A percentile compares a stretch with the other conserved stretches of the same genome.
Evolutionary conservation across 2,113 vertebrate genomes (phyloP).

Genomic region (Hemibagrus wyckioides): DNA sequence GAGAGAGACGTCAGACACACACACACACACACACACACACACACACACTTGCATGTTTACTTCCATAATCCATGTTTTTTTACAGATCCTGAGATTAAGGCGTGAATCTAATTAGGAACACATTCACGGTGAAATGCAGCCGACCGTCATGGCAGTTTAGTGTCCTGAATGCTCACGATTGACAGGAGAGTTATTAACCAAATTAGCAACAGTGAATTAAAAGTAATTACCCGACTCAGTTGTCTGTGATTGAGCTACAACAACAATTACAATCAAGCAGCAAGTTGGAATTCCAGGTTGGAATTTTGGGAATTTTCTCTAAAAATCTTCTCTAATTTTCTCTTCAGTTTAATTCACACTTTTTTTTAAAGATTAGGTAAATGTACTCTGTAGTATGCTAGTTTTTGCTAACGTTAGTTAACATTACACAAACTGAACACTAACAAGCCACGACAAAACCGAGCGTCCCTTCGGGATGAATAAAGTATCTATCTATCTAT

Average conservation of each 20-base stretch:
- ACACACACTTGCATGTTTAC: no score
- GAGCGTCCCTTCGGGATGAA: no score
- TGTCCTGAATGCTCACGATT: neutral
- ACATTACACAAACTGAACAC: neutral
- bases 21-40: neutral
- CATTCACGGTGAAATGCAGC: neutral
- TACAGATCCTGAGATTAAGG: conserved; percentile 6
- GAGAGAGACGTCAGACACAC: neutral
- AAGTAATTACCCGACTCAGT: neutral
- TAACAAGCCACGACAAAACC: neutral
- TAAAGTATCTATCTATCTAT: no score
- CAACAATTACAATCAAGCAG: neutral
- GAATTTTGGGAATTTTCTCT: neutral
- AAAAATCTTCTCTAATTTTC: no score
- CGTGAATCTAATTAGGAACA: neutral
- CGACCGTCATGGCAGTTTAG: neutral
- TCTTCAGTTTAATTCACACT: no score
- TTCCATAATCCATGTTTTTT: neutral
- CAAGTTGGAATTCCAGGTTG: neutral
- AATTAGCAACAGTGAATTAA: neutral
- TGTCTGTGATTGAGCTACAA: neutral
- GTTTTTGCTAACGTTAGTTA: neutral
- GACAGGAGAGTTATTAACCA: neutral
- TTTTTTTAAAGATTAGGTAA: neutral
- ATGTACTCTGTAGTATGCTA: neutral